Conservation (phyloP, 2,113 vertebrate genomes). For the Parotia lawesii region DNA sequence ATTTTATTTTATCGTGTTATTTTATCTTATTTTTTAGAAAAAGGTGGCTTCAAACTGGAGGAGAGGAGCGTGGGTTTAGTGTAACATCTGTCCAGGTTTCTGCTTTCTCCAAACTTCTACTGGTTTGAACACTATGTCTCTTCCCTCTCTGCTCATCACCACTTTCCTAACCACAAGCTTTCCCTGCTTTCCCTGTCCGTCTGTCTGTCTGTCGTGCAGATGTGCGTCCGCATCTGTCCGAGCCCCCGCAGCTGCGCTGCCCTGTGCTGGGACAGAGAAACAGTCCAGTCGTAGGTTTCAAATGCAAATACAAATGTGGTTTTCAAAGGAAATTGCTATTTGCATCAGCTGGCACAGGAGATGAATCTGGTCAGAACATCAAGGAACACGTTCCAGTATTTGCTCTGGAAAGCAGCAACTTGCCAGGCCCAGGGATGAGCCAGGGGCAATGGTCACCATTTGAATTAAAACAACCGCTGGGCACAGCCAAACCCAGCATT, state of each 20-base stretch:
- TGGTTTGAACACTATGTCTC: neutral
- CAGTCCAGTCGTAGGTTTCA: rapidly evolving
- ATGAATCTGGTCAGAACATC: neutral
- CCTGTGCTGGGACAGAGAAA: neutral
- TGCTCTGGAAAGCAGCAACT: neutral
- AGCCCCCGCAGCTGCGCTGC: neutral
- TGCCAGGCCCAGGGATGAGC: neutral
- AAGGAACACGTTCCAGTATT: rapidly evolving
- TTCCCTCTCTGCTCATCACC: too few relatives aligned
- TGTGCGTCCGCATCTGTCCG: neutral
- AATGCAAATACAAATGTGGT: neutral
- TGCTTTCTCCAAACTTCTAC: neutral
- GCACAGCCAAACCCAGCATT: neutral
- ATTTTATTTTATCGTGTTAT: neutral
- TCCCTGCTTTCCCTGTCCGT: neutral
- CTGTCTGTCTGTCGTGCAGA: rapidly evolving
- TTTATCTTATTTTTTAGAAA: neutral
- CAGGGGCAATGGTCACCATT: neutral
- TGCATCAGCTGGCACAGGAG: neutral
- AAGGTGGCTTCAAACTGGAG: neutral
- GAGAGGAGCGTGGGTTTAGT: rapidly evolving
- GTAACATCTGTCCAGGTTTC: neutral
- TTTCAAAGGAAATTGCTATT: neutral
- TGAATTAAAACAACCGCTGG: neutral
- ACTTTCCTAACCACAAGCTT: rapidly evolving